phyloP scores from a whole-genome alignment of 2,888 invertebrate species.

The Lepidonotus clava region DNA sequence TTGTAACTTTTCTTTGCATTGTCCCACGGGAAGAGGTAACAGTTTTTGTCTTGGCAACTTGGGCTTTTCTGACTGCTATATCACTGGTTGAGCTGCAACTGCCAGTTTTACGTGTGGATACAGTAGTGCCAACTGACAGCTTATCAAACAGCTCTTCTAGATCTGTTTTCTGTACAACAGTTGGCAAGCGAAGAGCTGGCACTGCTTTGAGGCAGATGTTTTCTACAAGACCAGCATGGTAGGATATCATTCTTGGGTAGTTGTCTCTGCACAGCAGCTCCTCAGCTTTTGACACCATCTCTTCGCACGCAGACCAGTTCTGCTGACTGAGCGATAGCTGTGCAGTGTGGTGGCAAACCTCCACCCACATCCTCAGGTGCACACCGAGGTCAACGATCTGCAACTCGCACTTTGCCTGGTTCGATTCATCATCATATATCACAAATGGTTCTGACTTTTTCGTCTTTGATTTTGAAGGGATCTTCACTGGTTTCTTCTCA shows the following conservation, averaged over 20 bases:
- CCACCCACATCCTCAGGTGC: not conserved
- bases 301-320: slow-evolving; percentile 27
- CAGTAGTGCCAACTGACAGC: too few relatives aligned
- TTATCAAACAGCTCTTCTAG: slow-evolving; percentile 44
- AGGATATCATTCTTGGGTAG: slow-evolving; percentile 35
- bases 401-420: too few relatives aligned
- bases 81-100: slow-evolving; percentile 30
- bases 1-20: not conserved
- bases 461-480: not conserved
- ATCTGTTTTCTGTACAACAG: slow-evolving; percentile 21
- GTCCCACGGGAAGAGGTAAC: not conserved
- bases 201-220: not conserved
- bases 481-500: not conserved
- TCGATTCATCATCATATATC: not conserved
- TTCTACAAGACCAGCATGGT: not conserved
- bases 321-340: not conserved
- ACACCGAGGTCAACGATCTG: not conserved
- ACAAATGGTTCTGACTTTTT: not conserved
- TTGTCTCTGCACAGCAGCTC: not conserved
- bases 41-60: not conserved
- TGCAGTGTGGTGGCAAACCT: not conserved
- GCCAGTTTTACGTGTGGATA: too few relatives aligned
- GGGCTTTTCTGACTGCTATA: slow-evolving; percentile 3
- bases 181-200: slow-evolving; percentile 12
- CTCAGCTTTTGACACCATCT: not conserved